Evolutionary conservation across 37 sponge, comb jelly and placozoan genomes (phyloP).

Genomic region (Eunapius fragilis): DNA sequence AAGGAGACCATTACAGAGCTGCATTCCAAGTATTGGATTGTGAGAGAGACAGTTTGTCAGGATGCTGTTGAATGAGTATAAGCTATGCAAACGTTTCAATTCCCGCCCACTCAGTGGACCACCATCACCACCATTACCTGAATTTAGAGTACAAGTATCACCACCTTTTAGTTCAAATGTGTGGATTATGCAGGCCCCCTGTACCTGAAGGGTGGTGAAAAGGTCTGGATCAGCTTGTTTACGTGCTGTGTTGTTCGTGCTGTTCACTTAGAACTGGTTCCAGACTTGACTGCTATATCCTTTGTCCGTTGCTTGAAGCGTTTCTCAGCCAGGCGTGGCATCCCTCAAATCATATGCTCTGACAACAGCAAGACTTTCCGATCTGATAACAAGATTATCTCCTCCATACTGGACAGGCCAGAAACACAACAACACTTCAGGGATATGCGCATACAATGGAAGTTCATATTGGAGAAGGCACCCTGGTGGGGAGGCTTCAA

Average conservation of each 20-base stretch:
- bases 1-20: conserved; percentile 24
- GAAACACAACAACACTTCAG: conserved; percentile 6
- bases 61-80: not conserved
- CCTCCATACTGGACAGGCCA: not conserved
- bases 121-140: no score
- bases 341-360: conserved; percentile 4
- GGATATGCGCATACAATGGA: conserved; percentile 20
- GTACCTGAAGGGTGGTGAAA: no score
- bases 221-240: conserved; percentile 9
- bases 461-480: conserved; percentile 24
- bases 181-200: no score
- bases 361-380: conserved; percentile 41
- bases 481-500: conserved; percentile 4
- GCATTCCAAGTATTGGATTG: conserved; percentile 7
- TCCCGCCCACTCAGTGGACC: not conserved
- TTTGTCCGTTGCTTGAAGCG: conserved; percentile 8
- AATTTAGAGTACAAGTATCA: no score
- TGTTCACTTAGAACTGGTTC: conserved; percentile 20
- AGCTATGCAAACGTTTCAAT: not conserved
- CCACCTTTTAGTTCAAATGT: no score
- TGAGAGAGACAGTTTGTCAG: conserved; percentile 6
- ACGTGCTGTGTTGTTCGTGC: conserved; percentile 39
- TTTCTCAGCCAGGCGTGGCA: conserved; percentile 15
- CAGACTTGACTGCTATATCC: conserved; percentile 9
- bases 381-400: not conserved